phyloP scores from a whole-genome alignment of 2,113 vertebrate species.

The Phaetusa simplex region DNA sequence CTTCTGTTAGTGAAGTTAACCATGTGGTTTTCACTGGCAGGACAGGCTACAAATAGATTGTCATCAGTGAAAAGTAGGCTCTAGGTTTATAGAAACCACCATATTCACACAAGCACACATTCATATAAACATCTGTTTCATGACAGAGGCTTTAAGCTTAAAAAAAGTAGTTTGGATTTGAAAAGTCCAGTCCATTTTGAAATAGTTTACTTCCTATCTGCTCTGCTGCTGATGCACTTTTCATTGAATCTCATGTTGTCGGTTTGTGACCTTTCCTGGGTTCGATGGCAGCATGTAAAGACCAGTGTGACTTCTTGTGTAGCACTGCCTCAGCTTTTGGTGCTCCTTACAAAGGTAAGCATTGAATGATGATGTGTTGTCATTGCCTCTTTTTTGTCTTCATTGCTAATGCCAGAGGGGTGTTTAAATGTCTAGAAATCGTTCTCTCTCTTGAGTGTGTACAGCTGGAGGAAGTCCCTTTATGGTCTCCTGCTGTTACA shows the following conservation, averaged over 20 bases:
- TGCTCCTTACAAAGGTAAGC: not conserved
- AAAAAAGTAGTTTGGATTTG: not conserved
- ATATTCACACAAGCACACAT: not conserved
- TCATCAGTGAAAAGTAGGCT: not conserved
- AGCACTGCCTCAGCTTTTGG: not conserved
- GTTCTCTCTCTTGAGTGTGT: not conserved
- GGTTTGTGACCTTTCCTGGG: not conserved
- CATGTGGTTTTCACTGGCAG: not conserved
- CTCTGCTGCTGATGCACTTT: not conserved
- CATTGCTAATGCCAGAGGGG: not conserved
- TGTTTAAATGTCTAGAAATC: not conserved
- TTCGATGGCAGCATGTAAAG: not conserved
- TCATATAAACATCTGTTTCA: not conserved
- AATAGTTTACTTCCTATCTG: not conserved
- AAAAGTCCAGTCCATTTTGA: not conserved
- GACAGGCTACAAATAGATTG: not conserved
- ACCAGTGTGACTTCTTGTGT: not conserved
- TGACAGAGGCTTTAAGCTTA: not conserved
- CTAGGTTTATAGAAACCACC: not conserved
- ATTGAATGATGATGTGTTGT: accelerated
- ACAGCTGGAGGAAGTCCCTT: not conserved
- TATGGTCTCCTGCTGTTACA: not conserved
- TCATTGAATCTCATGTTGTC: not conserved
- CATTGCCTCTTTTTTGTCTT: not conserved
- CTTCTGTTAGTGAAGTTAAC: not conserved